phyloP scores from a whole-genome alignment of 2,888 invertebrate species.

The Amiota communis region DNA sequence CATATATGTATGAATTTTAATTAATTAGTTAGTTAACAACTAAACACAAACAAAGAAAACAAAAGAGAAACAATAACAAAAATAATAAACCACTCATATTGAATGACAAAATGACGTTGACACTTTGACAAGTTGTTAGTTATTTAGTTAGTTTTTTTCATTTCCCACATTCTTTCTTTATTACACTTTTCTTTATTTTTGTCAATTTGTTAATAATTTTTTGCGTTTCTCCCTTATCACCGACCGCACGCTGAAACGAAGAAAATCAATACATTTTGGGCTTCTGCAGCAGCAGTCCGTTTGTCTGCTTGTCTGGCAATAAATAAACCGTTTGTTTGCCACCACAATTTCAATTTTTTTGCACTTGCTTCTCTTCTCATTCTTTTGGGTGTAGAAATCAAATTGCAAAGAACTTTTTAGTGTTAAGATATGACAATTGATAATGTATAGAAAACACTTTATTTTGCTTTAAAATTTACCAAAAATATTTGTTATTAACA shows the following conservation, averaged over 20 bases:
- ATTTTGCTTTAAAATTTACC: too few species aligned
- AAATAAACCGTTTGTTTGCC: slow-evolving; percentile 19
- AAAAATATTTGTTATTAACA: too few species aligned
- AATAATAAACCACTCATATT: too few species aligned
- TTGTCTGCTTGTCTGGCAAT: slow-evolving; percentile 27
- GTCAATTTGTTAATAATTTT: slow-evolving; percentile 7
- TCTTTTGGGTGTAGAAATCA: too few species aligned
- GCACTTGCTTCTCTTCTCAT: too few species aligned
- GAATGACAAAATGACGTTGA: too few species aligned
- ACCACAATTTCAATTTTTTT: not conserved
- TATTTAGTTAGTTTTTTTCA: not conserved
- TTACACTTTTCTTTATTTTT: not conserved
- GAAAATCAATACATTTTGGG: slow-evolving; percentile 31
- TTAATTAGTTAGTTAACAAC: not conserved
- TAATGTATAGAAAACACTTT: too few species aligned
- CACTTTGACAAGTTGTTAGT: too few species aligned
- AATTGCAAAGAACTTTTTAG: too few species aligned
- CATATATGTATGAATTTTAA: too few species aligned
- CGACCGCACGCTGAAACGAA: slow-evolving; percentile 48
- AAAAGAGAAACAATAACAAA: not conserved
- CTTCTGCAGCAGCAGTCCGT: too few species aligned
- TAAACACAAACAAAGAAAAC: not conserved
- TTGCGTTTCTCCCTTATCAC: slow-evolving; percentile 28
- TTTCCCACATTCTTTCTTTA: not conserved
- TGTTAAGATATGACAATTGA: too few species aligned